Base-by-base conservation (phyloP, 37 sponge, comb jelly and placozoan genomes). In the Axinella damicornis region DNA sequence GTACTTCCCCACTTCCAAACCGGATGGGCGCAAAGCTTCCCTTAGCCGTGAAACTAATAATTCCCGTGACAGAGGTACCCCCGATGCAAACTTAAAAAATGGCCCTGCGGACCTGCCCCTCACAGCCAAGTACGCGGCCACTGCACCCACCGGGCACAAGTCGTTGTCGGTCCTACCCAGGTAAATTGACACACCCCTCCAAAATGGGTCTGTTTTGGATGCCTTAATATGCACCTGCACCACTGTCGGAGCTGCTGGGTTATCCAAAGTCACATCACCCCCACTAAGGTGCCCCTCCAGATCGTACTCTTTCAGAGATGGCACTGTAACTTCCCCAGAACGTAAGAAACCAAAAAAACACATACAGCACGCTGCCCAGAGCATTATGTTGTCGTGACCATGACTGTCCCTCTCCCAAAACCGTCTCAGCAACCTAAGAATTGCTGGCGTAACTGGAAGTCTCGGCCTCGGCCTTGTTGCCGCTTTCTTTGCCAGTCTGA, bases 161-260 rank as follows among this genome's bases (percentile, higher is more conserved):
- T 14, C 62, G 12, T 61, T 61, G 62, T 61, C 12, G 5, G 62
- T 61, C n/a, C 62, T 22, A 5, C 62, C 62, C 62, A 61, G 5
- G 62, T 25, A 61, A 5, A 61, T 61, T 34, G 78, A 71, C 61
- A 69, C 79, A n/a, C 78, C 87, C 40, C 35, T n/a, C 46, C 79
- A 20, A 40, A 79, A 86, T 19, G 80, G 79, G 87, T 86, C 87
- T 16, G 87, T 86, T 65, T 86, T 86, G 15, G 79, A 86, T 20
- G 87, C 87, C 52, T 86, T 86, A 33, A 86, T 59, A 16, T 25
- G 53, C 5, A 86, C 36, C 25, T 25, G 38, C 24, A 79, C 52
- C 54, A 57, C 55, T 13, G 79, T 31, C 25, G 87, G 79, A 13
- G n/a, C 37, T 16, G 36, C 20, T 16, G 19, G 72, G 60, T 54